A percentile compares a stretch with the other conserved stretches of the same genome.
Conservation (phyloP, 2,797 vertebrate species). For the Pangasius sanitwongsei region DNA sequence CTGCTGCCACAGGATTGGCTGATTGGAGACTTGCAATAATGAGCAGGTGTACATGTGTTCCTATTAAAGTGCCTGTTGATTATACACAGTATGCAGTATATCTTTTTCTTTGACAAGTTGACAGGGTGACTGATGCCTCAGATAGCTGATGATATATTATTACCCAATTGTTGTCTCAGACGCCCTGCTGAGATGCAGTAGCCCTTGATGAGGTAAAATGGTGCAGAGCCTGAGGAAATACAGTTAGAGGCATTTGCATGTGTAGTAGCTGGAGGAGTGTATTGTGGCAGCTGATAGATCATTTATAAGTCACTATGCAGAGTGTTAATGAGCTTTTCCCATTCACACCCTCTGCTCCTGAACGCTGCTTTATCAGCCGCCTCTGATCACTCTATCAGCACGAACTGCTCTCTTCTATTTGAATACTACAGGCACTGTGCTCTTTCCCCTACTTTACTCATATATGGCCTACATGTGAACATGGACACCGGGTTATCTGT, state of each 20-base stretch:
- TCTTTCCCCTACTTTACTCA: conserved; percentile 3
- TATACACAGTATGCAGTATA: too few species aligned
- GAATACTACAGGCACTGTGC: conserved; percentile 55
- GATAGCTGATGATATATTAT: background rate
- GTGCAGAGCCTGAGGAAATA: conserved; percentile 49
- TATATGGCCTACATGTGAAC: background rate
- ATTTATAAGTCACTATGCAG: conserved; percentile 32
- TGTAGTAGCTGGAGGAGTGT: conserved; percentile 35
- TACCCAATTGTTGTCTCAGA: background rate
- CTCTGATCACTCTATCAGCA: conserved; percentile 37
- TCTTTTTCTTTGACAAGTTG: background rate
- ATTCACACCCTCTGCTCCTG: conserved; percentile 31
- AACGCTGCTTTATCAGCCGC: conserved; percentile 5
- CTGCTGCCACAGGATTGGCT: background rate
- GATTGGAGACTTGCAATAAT: background rate
- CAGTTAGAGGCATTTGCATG: conserved; percentile 72
- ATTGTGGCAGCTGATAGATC: conserved; percentile 56
- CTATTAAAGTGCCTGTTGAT: background rate
- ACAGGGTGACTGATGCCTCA: background rate
- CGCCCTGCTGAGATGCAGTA: background rate
- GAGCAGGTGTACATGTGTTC: background rate
- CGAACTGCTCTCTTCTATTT: conserved; percentile 32
- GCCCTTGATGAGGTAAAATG: conserved; percentile 30
- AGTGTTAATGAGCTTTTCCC: conserved; percentile 24
- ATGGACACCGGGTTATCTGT: background rate